Evolutionary conservation across 2,797 vertebrate species (phyloP).

Genomic region (Micrastur ruficollis): DNA sequence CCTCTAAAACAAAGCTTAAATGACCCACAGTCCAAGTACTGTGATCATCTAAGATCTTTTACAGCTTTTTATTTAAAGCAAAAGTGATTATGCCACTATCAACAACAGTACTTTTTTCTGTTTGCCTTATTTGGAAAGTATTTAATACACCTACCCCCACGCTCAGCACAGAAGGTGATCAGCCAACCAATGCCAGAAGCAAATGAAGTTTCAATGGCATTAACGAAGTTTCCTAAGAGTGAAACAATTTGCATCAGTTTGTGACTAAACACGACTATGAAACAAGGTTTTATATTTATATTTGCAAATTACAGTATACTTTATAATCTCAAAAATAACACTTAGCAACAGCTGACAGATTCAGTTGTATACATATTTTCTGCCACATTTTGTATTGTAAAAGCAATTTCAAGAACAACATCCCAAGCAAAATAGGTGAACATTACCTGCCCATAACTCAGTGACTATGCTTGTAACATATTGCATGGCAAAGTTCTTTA

Average conservation of each 20-base stretch:
- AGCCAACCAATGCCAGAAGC: slow-evolving; percentile 85
- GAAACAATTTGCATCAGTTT: slow-evolving; percentile 34
- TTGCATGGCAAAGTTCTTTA: slow-evolving; percentile 89
- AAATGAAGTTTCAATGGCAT: slow-evolving; percentile 81
- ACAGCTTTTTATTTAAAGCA: background rate
- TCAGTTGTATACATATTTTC: background rate
- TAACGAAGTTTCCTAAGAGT: slow-evolving; percentile 83
- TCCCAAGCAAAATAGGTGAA: slow-evolving; percentile 15
- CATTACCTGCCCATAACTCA: slow-evolving; percentile 90
- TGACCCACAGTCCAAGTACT: background rate
- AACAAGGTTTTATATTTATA: background rate
- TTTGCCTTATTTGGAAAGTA: background rate
- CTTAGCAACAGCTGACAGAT: background rate
- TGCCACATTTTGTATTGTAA: background rate
- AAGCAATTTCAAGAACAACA: background rate
- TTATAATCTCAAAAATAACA: background rate
- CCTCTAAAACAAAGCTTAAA: background rate
- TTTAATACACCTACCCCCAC: slow-evolving; percentile 77
- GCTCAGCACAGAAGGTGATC: slow-evolving; percentile 87
- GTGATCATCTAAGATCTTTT: background rate
- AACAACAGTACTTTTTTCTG: background rate
- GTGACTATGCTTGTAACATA: slow-evolving; percentile 87
- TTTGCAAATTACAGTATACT: background rate
- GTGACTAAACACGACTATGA: background rate
- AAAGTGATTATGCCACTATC: background rate